Conservation (phyloP, 2,113 vertebrate genomes). For the Rhinoptilus africanus region DNA sequence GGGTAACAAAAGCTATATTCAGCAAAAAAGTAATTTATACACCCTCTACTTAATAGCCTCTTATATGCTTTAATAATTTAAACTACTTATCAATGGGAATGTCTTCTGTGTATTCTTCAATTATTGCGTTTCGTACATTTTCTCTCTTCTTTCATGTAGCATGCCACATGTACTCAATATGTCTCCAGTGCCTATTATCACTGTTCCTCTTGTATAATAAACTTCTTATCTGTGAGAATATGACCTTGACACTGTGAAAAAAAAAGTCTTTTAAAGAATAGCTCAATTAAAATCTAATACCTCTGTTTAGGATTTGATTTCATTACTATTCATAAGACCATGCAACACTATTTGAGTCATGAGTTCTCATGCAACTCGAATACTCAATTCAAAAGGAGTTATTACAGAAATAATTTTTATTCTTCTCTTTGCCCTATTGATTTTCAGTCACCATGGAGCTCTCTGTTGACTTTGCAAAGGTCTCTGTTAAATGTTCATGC, state of each 20-base stretch:
- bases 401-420: constrained; percentile 58
- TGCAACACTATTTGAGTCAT: constrained; percentile 30
- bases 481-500: background rate
- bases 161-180: constrained; percentile 67
- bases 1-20: constrained; percentile 62
- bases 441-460: constrained; percentile 35
- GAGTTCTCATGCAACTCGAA: constrained; percentile 48
- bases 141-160: constrained; percentile 64
- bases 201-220: constrained; percentile 68
- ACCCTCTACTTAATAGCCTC: constrained; percentile 68
- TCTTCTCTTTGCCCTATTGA: constrained; percentile 6
- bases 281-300: constrained; percentile 79
- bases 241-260: constrained; percentile 73
- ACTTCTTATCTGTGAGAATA: constrained; percentile 68
- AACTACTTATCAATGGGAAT: constrained; percentile 73
- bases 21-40: constrained; percentile 68
- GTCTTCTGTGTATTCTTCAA: constrained; percentile 77
- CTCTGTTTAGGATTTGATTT: constrained; percentile 73
- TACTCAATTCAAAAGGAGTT: constrained; percentile 55
- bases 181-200: constrained; percentile 71
- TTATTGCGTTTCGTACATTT: constrained; percentile 71
- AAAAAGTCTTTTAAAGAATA: constrained; percentile 74
- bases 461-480: constrained; percentile 16
- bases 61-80: constrained; percentile 77
- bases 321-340: constrained; percentile 77